Evolutionary conservation across 2,797 vertebrate genomes (phyloP), one percentile per base, ranked within the genome.

Genomic region (Kryptolebias ocellatus): DNA sequence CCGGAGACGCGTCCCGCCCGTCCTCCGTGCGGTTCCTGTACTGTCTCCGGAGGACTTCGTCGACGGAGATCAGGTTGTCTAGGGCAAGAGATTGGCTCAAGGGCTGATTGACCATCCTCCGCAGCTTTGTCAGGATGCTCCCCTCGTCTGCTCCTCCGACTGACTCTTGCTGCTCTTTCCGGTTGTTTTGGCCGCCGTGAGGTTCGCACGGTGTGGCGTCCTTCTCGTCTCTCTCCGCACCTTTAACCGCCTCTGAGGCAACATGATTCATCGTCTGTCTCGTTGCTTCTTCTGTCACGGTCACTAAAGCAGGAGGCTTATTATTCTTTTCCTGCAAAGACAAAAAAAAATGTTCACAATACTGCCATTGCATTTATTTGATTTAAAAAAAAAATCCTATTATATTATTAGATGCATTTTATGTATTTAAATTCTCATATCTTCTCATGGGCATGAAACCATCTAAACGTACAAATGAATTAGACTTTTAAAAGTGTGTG

Each of bases 321-420:
- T 67, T 70, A n/a, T 63, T 73, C 7, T 20, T 76, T 68, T 92
- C 92, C 94, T 95, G 80, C n/a, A 65, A 67, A 83, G 15, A 82
- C 0, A 62, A 56, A 56, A 65, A 0, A 9, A 54, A 58, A 11
- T 1, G 3, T 18, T 8, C 2, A 18, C 56, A 47, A 57, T 24
- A 6, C 31, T 34, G 31, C 20, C 20, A 24, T 1, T 24, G 9
- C 5, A 34, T 6, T 34, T 9, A 7, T 34, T 34, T 34, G 31
- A 6, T 34, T 6, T 5, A 1, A 60, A 69, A 68, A 9, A 24
- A 47, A 60, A 63, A 28, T 12, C 4, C 24, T 12, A 11, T 34
- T 9, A 5, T 34, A 34, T 6, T 34, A 6, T 3, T 5, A 5
- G 4, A 5, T 34, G 9, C 5, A 34, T 9, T 34, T 34, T 34